Base-by-base conservation (phyloP, 2,888 invertebrate species). In the Pseudococcus viburni region DNA sequence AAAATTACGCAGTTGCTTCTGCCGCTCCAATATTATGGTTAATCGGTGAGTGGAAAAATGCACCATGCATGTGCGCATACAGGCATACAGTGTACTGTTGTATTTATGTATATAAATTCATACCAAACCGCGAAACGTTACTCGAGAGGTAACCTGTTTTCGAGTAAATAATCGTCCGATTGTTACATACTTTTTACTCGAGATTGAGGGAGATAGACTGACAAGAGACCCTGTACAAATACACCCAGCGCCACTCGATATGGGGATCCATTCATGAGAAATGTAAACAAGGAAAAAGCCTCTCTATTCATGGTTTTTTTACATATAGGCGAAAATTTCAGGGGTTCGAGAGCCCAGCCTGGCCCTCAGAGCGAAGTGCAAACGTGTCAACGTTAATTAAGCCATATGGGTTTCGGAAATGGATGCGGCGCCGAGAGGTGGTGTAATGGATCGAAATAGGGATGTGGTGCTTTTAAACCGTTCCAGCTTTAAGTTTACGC, bases 11-110 rank as follows among this genome's bases (percentile, higher is more conserved):
- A 51, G 3, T 51, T 15, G 48, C 48, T 64, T 4, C 19, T 64
- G 19, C 19, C 19, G 48, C 48, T 51, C n/a, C 55, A n/a, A 42
- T 42, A 42, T 42, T 55, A n/a, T n/a, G 55, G 17, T 17, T n/a
- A n/a, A 55, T 55, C 68, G 68, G 11, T 12, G 68, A 68, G 68
- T 26, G 68, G 68, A 68, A 68, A 68, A 68, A 68, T 68, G 68
- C 64, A 64, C 19, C 64, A 19, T 51, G 22, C 68, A 26, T 68
- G 26, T 68, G 68, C 68, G 8, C 26, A 11, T 11, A 68, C 4
- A 64, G n/a, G 8, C 26, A 11, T 11, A 68, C 4, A 64, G n/a
- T 64, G 19, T 15, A 9, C 8, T 7, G 19, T 19, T 17, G n/a
- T 9, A 6, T 19, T 8, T 0, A 9, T 8, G n/a, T 12, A 22